A percentile compares a stretch with the other conserved stretches of the same genome.
These are phyloP conservation scores for Sturnus vulgaris DNA, from an alignment of 2,113 vertebrate species.

Conservation along the genomic window DNA sequence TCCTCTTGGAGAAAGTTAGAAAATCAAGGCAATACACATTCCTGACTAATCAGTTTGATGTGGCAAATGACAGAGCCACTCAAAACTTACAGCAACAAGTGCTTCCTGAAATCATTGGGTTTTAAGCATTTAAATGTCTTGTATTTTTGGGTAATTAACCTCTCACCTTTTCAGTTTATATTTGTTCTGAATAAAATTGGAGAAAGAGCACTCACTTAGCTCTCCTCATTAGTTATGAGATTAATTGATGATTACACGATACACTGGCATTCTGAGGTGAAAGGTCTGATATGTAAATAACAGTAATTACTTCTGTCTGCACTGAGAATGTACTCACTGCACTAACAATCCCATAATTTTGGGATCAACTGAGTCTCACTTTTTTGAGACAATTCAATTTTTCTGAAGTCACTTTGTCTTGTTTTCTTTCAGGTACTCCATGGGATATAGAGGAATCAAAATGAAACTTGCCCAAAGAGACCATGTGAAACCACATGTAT, in stretches of 20 bases:
- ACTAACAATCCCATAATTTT: background rate
- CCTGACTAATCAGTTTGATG: background rate
- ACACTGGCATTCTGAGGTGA: background rate
- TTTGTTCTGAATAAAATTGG: background rate
- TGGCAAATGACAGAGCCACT: background rate
- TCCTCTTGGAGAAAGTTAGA: background rate
- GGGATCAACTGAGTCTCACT: background rate
- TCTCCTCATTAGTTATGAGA: background rate
- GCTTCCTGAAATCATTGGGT: background rate
- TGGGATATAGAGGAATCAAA: background rate
- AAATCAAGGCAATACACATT: background rate
- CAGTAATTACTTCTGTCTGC: background rate
- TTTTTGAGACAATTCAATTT: background rate
- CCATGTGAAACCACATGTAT: background rate
- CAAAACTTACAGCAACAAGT: rapidly evolving
- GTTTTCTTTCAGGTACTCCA: background rate
- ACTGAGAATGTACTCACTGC: background rate
- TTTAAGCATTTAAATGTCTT: background rate
- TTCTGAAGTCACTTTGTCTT: background rate
- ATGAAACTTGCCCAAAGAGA: background rate
- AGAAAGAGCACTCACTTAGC: background rate
- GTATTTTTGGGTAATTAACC: background rate
- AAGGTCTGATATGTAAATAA: background rate
- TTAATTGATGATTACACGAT: background rate
- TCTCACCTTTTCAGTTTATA: background rate